A percentile compares a stretch with the other conserved stretches of the same genome.
phyloP scores from a whole-genome alignment of 2,797 vertebrate species.

The Meriones psammophilus region DNA sequence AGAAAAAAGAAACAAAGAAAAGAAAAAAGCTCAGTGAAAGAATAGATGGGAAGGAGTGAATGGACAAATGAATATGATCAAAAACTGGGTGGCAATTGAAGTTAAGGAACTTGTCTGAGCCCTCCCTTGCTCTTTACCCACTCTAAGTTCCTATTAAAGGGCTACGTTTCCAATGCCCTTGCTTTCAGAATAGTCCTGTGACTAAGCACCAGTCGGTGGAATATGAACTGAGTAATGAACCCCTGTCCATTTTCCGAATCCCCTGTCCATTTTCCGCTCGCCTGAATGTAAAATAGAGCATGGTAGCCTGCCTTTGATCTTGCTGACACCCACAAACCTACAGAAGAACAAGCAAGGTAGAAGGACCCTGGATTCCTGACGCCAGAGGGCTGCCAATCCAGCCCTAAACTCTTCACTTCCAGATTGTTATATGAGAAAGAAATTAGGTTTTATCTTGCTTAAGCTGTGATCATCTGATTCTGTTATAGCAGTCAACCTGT shows the following conservation, averaged over 20 bases:
- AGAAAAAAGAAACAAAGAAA: too few species aligned
- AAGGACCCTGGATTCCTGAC: not conserved
- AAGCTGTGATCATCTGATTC: not conserved
- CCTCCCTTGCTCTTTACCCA: not conserved
- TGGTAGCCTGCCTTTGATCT: not conserved
- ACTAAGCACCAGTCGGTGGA: not conserved
- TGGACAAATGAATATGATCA: not conserved
- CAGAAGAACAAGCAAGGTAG: not conserved
- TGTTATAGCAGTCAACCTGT: not conserved
- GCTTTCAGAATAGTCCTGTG: not conserved
- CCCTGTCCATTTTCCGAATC: not conserved
- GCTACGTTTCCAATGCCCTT: conserved; percentile 50
- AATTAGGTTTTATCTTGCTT: conserved; percentile 43
- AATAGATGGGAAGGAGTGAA: not conserved
- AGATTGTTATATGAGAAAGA: conserved; percentile 7
- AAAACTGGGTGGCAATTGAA: not conserved
- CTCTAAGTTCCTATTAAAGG: not conserved
- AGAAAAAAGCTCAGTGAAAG: not conserved
- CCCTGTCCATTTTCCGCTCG: not conserved
- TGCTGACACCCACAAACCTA: not conserved
- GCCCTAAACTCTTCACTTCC: not conserved
- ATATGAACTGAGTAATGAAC: not conserved
- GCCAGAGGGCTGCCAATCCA: not conserved
- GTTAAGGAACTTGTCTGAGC: not conserved
- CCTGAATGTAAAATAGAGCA: not conserved